Evolutionary conservation across 1,140 invertebrate species (phyloP).

Genomic region (Mycetomoellerius zeteki): DNA sequence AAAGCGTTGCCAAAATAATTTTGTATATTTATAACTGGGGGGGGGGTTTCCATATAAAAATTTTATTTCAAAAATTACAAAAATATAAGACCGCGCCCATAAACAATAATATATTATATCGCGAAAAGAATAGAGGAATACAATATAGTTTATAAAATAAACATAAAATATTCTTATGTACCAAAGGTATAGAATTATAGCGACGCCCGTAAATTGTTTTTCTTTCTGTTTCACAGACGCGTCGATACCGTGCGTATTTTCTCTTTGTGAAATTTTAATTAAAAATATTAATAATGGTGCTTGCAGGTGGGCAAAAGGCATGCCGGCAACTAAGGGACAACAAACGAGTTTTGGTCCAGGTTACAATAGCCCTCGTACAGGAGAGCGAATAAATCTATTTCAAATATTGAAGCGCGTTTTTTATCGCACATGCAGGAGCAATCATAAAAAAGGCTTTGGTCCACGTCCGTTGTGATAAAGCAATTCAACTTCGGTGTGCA

Average conservation of each 20-base stretch:
- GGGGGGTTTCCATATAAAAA: background rate
- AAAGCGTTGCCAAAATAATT: background rate
- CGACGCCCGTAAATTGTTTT: slow-evolving; percentile 69
- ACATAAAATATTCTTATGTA: slow-evolving; percentile 24
- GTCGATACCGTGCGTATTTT: slow-evolving; percentile 51
- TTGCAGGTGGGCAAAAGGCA: slow-evolving; percentile 61
- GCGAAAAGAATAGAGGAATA: background rate
- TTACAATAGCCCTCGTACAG: slow-evolving; percentile 70
- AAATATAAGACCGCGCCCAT: background rate
- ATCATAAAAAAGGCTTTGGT: slow-evolving; percentile 62
- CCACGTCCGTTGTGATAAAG: slow-evolving; percentile 47
- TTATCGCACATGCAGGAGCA: slow-evolving; percentile 51
- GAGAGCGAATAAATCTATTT: slow-evolving; percentile 70
- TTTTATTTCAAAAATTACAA: background rate
- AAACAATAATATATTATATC: slow-evolving; percentile 7
- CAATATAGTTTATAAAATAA: slow-evolving; percentile 10
- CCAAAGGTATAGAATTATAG: slow-evolving; percentile 61
- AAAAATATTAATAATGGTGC: slow-evolving; percentile 82
- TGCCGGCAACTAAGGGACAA: slow-evolving; percentile 68
- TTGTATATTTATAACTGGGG: background rate
- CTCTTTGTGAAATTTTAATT: slow-evolving; percentile 80
- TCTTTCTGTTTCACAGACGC: slow-evolving; percentile 29
- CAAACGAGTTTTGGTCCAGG: slow-evolving; percentile 70
- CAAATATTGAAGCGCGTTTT: slow-evolving; percentile 72
- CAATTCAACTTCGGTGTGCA: slow-evolving; percentile 25